These are phyloP conservation scores for Drosophila antonietae DNA, from an alignment of 2,888 invertebrate species.

Conservation along the genomic window DNA sequence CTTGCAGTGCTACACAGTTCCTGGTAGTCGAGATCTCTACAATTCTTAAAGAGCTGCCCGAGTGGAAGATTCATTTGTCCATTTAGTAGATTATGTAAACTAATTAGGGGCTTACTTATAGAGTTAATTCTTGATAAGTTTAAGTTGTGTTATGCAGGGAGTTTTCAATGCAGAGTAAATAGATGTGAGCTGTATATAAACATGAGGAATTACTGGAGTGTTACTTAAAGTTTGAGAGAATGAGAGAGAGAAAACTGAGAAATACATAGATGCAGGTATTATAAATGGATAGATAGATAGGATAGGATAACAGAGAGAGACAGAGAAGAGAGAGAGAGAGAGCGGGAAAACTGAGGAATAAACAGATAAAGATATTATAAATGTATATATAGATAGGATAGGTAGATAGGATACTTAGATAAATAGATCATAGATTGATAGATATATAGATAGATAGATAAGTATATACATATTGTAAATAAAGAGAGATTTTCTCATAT, in stretches of 20 bases:
- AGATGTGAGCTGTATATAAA: background rate
- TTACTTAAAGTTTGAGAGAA: too few relatives aligned
- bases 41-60: background rate
- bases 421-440: background rate
- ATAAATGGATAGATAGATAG: too few relatives aligned
- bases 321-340: too few relatives aligned
- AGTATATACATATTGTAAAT: background rate
- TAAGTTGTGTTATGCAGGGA: background rate
- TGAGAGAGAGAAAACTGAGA: too few relatives aligned
- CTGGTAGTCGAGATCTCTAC: slow-evolving; percentile 17
- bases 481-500: too few relatives aligned
- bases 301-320: too few relatives aligned
- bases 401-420: too few relatives aligned
- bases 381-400: too few relatives aligned
- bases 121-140: background rate
- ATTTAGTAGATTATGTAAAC: background rate
- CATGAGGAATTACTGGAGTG: background rate
- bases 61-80: background rate
- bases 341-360: too few relatives aligned
- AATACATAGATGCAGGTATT: too few relatives aligned
- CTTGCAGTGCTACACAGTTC: slow-evolving; percentile 30
- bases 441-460: background rate
- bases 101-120: background rate
- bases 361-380: too few relatives aligned
- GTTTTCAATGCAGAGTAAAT: background rate